Conservation (phyloP, 2,113 vertebrate species). For the Sylvilagus bachmani region DNA sequence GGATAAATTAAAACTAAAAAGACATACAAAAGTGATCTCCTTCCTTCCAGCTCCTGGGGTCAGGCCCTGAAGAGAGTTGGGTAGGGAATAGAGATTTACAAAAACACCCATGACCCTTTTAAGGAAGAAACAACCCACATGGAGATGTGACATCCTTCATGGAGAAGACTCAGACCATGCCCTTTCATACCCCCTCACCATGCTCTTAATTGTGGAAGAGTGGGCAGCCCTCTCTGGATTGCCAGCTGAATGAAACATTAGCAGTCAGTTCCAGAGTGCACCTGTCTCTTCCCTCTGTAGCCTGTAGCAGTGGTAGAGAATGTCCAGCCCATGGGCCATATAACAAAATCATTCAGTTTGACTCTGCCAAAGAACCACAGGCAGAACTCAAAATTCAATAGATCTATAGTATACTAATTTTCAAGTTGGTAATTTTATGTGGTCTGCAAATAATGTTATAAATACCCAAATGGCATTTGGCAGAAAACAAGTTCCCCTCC, state of each 20-base stretch:
- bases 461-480: too few species aligned
- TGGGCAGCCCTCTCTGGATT: not conserved
- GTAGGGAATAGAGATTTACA: not conserved
- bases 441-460: too few species aligned
- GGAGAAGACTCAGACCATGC: not conserved
- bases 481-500: too few species aligned
- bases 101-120: not conserved
- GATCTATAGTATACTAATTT: too few species aligned
- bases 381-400: too few species aligned
- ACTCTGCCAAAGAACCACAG: too few species aligned
- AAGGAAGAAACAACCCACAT: not conserved
- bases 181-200: fast-evolving
- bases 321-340: too few species aligned
- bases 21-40: slow-evolving; percentile 12
- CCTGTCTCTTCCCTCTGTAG: not conserved
- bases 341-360: too few species aligned
- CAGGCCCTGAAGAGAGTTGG: not conserved
- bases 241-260: not conserved
- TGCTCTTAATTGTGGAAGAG: not conserved
- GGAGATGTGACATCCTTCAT: not conserved
- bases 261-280: not conserved
- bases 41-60: not conserved
- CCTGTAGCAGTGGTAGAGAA: too few species aligned
- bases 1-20: slow-evolving; percentile 62
- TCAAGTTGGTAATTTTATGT: too few species aligned